phyloP scores from a whole-genome alignment of 1,140 invertebrate genomes.

The Telenomus remus region DNA sequence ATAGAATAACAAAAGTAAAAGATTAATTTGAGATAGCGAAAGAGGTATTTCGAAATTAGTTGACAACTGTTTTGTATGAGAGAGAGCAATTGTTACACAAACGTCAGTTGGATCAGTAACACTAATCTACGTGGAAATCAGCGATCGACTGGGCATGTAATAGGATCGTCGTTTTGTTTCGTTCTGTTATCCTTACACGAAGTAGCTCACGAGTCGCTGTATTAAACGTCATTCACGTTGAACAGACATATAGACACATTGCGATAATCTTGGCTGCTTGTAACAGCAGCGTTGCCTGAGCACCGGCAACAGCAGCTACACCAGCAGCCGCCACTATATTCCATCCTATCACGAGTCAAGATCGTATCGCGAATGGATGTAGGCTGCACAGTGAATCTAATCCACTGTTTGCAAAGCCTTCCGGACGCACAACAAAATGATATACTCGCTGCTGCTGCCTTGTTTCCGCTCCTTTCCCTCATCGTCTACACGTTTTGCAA shows the following conservation, averaged over 20 bases:
- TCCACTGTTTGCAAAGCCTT: slow-evolving; percentile 53
- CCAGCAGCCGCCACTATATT: slow-evolving; percentile 48
- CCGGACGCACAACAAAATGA: slow-evolving; percentile 52
- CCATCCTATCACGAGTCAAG: slow-evolving; percentile 45
- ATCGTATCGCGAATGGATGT: slow-evolving; percentile 51
- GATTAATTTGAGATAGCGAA: slow-evolving; percentile 4
- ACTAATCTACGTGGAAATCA: slow-evolving; percentile 55
- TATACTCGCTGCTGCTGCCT: slow-evolving; percentile 43
- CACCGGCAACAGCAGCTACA: slow-evolving; percentile 23
- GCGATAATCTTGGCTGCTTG: slow-evolving; percentile 48
- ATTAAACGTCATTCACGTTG: slow-evolving; percentile 56
- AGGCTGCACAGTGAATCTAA: slow-evolving; percentile 52
- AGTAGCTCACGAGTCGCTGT: slow-evolving; percentile 33
- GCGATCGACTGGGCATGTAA: slow-evolving; percentile 41
- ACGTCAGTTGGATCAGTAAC: slow-evolving; percentile 41
- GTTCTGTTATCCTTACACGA: slow-evolving; percentile 36
- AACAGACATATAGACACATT: slow-evolving; percentile 57
- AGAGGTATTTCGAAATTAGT: slow-evolving; percentile 8
- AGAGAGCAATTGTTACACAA: slow-evolving; percentile 28
- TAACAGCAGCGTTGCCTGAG: slow-evolving; percentile 45
- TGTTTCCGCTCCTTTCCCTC: slow-evolving; percentile 28
- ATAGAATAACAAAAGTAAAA: too few relatives aligned
- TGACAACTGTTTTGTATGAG: slow-evolving; percentile 6
- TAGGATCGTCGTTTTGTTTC: slow-evolving; percentile 48
- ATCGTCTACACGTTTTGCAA: slow-evolving; percentile 24